Percentiles rank a stretch among this genome's conserved stretches.
phyloP scores from a whole-genome alignment of 2,113 vertebrate species.

The Corapipo altera region DNA sequence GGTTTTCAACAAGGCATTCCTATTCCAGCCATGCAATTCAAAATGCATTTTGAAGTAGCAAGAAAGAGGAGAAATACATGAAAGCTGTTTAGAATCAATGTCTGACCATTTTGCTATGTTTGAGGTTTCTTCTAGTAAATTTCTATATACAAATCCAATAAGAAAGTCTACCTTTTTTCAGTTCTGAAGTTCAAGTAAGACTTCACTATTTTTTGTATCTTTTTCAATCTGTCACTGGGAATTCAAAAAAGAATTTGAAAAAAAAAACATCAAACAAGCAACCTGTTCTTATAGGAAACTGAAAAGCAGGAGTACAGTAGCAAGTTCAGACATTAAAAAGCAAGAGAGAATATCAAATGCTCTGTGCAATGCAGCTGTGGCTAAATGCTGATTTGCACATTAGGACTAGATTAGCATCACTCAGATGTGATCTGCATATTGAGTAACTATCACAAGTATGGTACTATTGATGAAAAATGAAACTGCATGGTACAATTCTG shows the following conservation, averaged over 20 bases:
- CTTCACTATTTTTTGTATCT: neutral
- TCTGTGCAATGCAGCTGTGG: slow-evolving; percentile 16
- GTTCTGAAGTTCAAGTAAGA: neutral
- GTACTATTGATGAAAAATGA: neutral
- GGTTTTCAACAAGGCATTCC: neutral
- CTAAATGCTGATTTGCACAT: slow-evolving; percentile 40
- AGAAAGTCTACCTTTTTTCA: neutral
- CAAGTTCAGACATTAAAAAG: slow-evolving; percentile 7
- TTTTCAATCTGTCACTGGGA: neutral
- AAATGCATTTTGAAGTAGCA: neutral
- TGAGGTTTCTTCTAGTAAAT: neutral
- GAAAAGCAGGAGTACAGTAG: neutral
- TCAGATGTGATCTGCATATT: slow-evolving; percentile 10
- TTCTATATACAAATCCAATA: neutral
- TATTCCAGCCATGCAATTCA: neutral
- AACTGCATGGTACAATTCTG: neutral
- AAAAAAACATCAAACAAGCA: neutral
- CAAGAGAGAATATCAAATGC: neutral
- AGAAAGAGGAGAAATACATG: neutral
- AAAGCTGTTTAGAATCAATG: neutral
- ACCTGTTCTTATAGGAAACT: neutral
- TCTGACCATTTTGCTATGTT: neutral
- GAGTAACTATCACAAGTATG: neutral
- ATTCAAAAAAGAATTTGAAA: neutral
- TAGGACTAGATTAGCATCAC: slow-evolving; percentile 25